A percentile compares a stretch with the other conserved stretches of the same genome.
Conservation (phyloP, 2,113 vertebrate species). For the Odontesthes bonariensis region DNA sequence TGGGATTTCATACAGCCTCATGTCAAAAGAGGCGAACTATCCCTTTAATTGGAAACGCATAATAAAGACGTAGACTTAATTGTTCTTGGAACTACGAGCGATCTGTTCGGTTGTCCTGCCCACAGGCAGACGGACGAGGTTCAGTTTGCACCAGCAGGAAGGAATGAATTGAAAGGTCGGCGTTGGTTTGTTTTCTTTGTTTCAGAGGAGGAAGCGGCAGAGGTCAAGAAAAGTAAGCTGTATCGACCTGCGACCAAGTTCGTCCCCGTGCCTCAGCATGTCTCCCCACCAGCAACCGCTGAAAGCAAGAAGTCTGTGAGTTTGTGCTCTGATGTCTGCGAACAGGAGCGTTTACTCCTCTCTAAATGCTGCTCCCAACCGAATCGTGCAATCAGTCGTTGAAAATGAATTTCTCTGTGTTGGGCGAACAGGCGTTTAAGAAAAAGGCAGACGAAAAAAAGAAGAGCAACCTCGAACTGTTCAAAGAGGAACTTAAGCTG, state of each 20-base stretch:
- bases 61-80: neutral
- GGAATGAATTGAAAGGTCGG: neutral
- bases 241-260: constrained; percentile 83
- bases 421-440: constrained; percentile 75
- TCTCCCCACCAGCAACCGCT: constrained; percentile 47
- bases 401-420: neutral
- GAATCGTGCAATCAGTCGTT: no score
- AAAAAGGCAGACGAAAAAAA: constrained; percentile 85
- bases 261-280: constrained; percentile 67
- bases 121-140: no score
- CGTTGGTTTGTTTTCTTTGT: constrained; percentile 1
- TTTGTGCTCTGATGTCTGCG: constrained; percentile 21
- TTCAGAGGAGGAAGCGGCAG: constrained; percentile 82
- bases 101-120: neutral
- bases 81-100: neutral
- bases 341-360: no score
- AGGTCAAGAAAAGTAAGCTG: constrained; percentile 81
- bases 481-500: constrained; percentile 87
- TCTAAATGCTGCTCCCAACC: no score
- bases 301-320: constrained; percentile 81
- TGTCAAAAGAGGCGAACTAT: no score
- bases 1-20: no score
- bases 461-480: constrained; percentile 86
- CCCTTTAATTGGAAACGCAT: neutral
- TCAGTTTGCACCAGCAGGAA: neutral